A percentile compares a stretch with the other conserved stretches of the same genome.
These are phyloP conservation scores for Ganaspis brasiliensis DNA, from an alignment of 2,888 invertebrate genomes.

Conservation along the genomic window DNA sequence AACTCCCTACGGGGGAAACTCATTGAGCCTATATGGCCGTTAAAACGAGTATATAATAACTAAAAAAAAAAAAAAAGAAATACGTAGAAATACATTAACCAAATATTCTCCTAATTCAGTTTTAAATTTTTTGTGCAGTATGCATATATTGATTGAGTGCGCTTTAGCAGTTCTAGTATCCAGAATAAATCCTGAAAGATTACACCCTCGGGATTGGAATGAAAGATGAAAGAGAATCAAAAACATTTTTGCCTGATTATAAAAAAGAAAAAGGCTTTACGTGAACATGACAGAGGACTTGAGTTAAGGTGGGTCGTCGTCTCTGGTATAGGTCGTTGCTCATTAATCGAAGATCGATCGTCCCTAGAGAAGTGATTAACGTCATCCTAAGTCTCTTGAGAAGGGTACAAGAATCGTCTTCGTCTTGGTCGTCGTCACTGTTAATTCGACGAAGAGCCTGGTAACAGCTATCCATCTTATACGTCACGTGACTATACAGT, in stretches of 20 bases:
- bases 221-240: no score
- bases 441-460: slow-evolving; percentile 61
- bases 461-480: slow-evolving; percentile 68
- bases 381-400: slow-evolving; percentile 31
- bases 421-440: slow-evolving; percentile 28
- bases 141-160: no score
- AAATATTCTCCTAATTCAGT: no score
- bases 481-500: slow-evolving; percentile 64
- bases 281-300: slow-evolving; percentile 16
- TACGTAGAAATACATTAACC: no score
- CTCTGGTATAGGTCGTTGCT: slow-evolving; percentile 59
- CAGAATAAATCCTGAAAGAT: no score
- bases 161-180: no score
- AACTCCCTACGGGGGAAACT: no score
- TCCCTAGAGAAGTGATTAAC: slow-evolving; percentile 47
- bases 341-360: slow-evolving; percentile 70
- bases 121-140: no score
- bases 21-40: no score
- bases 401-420: slow-evolving; percentile 26
- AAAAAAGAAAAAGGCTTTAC: slow-evolving; percentile 16
- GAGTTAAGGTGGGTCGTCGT: neutral
- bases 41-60: no score
- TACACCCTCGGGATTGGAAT: no score
- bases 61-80: no score
- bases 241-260: neutral